Conservation (phyloP, 2,113 vertebrate genomes). For the Catharus minimus region DNA sequence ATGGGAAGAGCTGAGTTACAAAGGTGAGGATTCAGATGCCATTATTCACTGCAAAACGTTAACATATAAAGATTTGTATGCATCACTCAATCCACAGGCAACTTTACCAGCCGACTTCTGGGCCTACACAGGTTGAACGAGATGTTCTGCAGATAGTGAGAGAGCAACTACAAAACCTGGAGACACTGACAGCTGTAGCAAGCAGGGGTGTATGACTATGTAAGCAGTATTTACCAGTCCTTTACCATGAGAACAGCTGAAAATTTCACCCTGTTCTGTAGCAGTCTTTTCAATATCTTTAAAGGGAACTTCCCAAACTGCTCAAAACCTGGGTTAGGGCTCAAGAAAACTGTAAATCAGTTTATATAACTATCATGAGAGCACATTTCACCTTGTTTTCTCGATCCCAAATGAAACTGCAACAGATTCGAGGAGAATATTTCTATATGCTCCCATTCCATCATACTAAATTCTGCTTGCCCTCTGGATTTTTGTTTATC, state of each 20-base stretch:
- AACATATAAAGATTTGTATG: neutral
- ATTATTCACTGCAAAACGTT: neutral
- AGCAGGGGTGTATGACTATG: neutral
- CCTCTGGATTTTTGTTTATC: neutral
- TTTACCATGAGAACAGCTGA: neutral
- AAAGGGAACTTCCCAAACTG: neutral
- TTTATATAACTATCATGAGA: neutral
- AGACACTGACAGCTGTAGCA: conserved; percentile 25
- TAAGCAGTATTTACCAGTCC: neutral
- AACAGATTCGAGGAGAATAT: neutral
- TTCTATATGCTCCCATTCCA: neutral
- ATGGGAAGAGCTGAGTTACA: neutral
- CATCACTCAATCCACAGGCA: neutral
- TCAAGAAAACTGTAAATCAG: neutral
- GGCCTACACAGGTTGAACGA: conserved; percentile 20
- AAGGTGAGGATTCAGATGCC: conserved; percentile 1
- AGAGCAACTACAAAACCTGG: neutral
- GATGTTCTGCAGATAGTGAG: neutral
- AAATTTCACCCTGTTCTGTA: conserved; percentile 15
- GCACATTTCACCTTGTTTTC: neutral
- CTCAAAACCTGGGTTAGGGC: neutral
- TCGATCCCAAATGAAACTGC: neutral
- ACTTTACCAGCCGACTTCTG: neutral
- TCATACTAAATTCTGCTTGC: neutral
- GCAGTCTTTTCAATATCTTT: neutral